phyloP scores from a whole-genome alignment of 64 coral and sea anemone genomes.

The Dendronephthya gigantea region DNA sequence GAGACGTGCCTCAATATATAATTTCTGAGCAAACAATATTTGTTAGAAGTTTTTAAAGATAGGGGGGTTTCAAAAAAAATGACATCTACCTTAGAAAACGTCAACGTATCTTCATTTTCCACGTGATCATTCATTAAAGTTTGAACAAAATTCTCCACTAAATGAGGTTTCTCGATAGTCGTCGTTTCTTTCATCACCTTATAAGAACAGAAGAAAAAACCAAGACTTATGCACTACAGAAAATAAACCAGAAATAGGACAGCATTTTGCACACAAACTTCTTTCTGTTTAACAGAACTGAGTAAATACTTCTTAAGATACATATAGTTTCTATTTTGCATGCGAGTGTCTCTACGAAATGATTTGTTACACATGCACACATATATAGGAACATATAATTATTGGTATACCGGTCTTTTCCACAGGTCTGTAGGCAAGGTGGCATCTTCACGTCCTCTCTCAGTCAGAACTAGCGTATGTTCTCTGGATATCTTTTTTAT shows the following conservation, averaged over 20 bases:
- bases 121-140: constrained; percentile 68
- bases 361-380: too few species aligned
- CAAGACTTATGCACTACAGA: too few species aligned
- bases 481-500: constrained; percentile 96
- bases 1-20: too few species aligned
- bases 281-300: too few species aligned
- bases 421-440: constrained; percentile 88
- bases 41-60: not conserved
- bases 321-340: too few species aligned
- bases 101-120: constrained; percentile 53
- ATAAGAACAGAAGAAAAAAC: not conserved
- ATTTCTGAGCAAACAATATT: not conserved
- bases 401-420: constrained; percentile 77
- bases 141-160: constrained; percentile 86
- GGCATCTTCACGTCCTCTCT: constrained; percentile 83
- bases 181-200: constrained; percentile 80
- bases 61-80: not conserved
- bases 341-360: too few species aligned
- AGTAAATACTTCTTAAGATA: too few species aligned
- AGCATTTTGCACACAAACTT: too few species aligned
- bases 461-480: constrained; percentile 84
- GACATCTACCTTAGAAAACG: constrained; percentile 56
- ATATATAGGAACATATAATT: not conserved
- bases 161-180: constrained; percentile 65
- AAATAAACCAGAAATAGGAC: too few species aligned